These are phyloP conservation scores for Chrysotoxum bicinctum DNA, from an alignment of 2,888 invertebrate species.

Conservation along the genomic window DNA sequence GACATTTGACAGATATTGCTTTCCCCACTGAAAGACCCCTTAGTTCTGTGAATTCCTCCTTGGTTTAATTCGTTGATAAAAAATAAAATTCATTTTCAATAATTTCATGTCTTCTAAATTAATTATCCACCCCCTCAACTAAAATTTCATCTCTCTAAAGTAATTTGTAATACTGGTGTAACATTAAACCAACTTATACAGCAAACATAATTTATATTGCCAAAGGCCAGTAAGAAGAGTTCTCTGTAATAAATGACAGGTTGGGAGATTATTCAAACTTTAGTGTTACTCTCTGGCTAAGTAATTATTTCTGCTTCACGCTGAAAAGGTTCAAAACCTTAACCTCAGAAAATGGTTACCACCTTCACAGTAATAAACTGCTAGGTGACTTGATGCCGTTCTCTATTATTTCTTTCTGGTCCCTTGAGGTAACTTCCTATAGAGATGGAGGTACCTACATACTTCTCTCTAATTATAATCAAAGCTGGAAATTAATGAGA, in stretches of 20 bases:
- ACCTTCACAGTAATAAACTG: conserved; percentile 17
- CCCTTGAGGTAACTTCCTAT: background rate
- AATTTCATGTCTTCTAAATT: conserved; percentile 1
- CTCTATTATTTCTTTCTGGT: conserved; percentile 8
- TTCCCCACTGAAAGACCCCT: too few relatives aligned
- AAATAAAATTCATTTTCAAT: background rate
- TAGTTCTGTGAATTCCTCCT: too few relatives aligned
- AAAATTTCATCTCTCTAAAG: conserved; percentile 6
- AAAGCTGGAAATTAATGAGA: conserved; percentile 67
- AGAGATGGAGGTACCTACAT: background rate
- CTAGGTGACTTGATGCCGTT: conserved; percentile 57
- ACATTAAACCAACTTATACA: conserved; percentile 46
- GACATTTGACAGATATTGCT: too few relatives aligned
- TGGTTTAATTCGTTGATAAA: too few relatives aligned
- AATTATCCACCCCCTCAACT: background rate
- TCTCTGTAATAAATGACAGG: conserved; percentile 64
- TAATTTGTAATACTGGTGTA: conserved; percentile 55
- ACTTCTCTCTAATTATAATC: conserved; percentile 62
- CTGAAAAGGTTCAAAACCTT: conserved; percentile 53
- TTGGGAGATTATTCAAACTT: conserved; percentile 62
- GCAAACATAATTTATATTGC: conserved; percentile 29
- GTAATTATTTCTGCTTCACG: conserved; percentile 58
- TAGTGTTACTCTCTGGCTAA: conserved; percentile 33
- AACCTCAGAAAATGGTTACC: conserved; percentile 33
- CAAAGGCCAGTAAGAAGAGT: conserved; percentile 31